Evolutionary conservation across 2,797 vertebrate species (phyloP), one percentile per base, ranked within the genome.

Genomic region (Synanceia verrucosa): DNA sequence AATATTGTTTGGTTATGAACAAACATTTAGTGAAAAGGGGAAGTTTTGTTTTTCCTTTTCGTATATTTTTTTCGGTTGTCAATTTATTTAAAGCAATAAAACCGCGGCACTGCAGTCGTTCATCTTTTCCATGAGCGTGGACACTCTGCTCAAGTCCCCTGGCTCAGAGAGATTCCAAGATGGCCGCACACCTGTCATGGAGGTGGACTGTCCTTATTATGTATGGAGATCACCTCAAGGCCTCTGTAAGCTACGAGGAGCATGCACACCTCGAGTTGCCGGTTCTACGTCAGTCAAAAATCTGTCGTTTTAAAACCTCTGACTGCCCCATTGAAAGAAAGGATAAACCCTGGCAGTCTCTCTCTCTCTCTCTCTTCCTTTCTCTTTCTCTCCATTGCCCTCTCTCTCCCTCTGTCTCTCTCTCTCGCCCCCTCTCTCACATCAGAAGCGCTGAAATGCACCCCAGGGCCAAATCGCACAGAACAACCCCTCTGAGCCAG

Each of bases 381-480:
- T 81, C 78, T 81, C 70, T 78, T 70, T 74, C 83, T 69, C 83
- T 86, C 78, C 53, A 51, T 84, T 70, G 79, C 84, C 65, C 75
- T 63, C 61, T 78, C 67, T 79, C 68, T 19, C 56, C 62, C 41
- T 63, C 39, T 70, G 41, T 73, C 56, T 80, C 68, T 82, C 82
- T 87, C 76, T 84, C 84, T 86, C 86, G 55, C 83, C 85, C 83
- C 79, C 87, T 90, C 87, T 88, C 91, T 93, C 90, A 91, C 92
- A 92, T 93, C 90, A 90, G 89, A 93, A 91, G 89, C 85, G 81
- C 84, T 94, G 91, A 94, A 95, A 95, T 92, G 93, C 92, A 95
- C 94, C 94, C 93, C 93, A 91, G 94, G 94, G 93, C 94, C 94
- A 94, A 94, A 95, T 94, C 91, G 93, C 91, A 92, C 87, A 91